Evolutionary conservation across 2,797 vertebrate species (phyloP), one percentile per base, ranked within the genome.

Genomic region (Megalops cyprinoides): DNA sequence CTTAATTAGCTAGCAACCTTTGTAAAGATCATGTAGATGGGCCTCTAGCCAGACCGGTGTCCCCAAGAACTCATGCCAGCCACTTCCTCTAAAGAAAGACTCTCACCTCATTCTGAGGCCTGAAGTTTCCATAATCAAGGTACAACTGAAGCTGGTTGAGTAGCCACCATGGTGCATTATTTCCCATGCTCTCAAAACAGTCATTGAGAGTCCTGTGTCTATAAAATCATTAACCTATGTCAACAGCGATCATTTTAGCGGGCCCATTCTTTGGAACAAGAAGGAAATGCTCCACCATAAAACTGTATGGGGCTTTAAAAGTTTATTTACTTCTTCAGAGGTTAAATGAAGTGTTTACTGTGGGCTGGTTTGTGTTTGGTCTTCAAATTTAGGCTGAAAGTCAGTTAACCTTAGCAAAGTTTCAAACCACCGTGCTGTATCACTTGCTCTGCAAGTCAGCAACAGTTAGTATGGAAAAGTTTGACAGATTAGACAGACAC

Each of bases 401-500:
- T 53, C 23, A 44, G 44, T 56, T 74, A 49, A 46, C 51, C 25
- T 18, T 2, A 4, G 1, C 44, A 69, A 14, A 34, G 48, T 65
- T 65, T 65, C 65, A 42, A 42, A 69, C 65, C 37, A 34, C 34
- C 18, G 25, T 77, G 49, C 49, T 77, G 76, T 71, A 76, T 65
- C 49, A 69, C 51, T 34, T 51, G 39, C 37, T 69, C 8, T 34
- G 58, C 34, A 76, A 77, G 60, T 76, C 79, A 55, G 79, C 87
- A 86, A 85, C 76, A 1, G 69, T 75, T 71, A 86, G 84, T 80
- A 85, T 28, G 80, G 79, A 88, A 86, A 89, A 82, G 87, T 82
- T n/a, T 53, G 88, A 81, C 81, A 85, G 86, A 88, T 89, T 87
- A 90, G 90, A 91, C 87, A 84, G 60, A 12, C 84, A 87, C 89